A percentile compares a stretch with the other conserved stretches of the same genome.
Evolutionary conservation across 2,888 invertebrate genomes (phyloP).

Genomic region (Ochropleura leucogaster): DNA sequence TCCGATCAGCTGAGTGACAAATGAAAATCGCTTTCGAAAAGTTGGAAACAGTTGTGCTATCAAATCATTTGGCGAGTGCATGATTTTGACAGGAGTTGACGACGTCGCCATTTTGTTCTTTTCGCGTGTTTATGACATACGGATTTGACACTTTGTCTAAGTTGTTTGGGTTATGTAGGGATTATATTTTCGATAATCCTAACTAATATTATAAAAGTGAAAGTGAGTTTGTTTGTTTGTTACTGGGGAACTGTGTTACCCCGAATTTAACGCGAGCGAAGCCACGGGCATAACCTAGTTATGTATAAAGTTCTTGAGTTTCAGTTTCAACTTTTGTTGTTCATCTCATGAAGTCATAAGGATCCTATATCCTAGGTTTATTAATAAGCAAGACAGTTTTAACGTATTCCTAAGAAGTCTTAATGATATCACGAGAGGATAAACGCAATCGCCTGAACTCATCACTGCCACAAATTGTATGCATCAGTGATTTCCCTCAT

Average conservation of each 20-base stretch:
- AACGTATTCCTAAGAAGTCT: background rate
- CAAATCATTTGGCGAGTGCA: background rate
- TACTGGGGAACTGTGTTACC: too few species aligned
- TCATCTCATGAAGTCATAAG: background rate
- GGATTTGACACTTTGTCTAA: background rate
- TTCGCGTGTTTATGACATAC: too few species aligned
- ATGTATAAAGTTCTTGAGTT: too few species aligned
- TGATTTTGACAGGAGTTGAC: background rate
- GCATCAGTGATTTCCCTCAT: constrained; percentile 47
- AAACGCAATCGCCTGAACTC: constrained; percentile 1
- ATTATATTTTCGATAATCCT: background rate
- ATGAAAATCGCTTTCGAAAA: background rate
- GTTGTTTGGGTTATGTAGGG: background rate
- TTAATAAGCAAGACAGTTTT: background rate
- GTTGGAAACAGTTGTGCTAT: background rate
- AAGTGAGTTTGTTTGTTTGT: too few species aligned
- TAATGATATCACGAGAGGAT: background rate
- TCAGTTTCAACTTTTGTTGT: too few species aligned
- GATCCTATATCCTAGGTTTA: background rate
- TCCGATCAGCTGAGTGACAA: background rate
- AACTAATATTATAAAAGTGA: too few species aligned
- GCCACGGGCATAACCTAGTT: too few species aligned
- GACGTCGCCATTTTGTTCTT: background rate
- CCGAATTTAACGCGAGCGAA: too few species aligned
- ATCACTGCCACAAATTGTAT: constrained; percentile 31